These are phyloP conservation scores for Macrosiphum euphorbiae DNA, from an alignment of 2,888 invertebrate species.

Conservation along the genomic window DNA sequence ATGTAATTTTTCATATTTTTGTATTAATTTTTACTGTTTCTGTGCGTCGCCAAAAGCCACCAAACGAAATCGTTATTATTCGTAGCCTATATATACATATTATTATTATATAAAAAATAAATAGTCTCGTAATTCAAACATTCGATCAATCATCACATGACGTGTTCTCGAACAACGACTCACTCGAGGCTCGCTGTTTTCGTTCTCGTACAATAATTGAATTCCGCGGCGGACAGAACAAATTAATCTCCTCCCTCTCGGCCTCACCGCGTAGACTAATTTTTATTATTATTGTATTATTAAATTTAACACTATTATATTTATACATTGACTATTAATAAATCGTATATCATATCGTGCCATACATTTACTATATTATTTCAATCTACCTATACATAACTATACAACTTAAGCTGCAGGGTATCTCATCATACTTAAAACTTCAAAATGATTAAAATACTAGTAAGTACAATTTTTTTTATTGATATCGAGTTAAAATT, in stretches of 20 bases:
- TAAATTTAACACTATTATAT: slow-evolving; percentile 14
- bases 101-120: background rate
- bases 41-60: background rate
- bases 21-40: background rate
- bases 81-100: background rate
- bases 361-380: background rate
- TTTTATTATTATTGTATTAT: slow-evolving; percentile 24
- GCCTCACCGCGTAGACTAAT: background rate
- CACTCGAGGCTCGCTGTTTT: background rate
- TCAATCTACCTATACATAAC: background rate
- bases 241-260: background rate
- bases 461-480: too few relatives aligned
- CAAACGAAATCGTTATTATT: background rate
- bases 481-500: too few relatives aligned
- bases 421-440: too few relatives aligned
- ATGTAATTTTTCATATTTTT: slow-evolving; percentile 9
- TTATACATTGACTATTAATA: background rate
- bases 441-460: too few relatives aligned
- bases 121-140: background rate
- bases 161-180: background rate
- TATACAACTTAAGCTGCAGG: too few relatives aligned
- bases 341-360: slow-evolving; percentile 17
- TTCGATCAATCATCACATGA: too few relatives aligned
- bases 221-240: background rate
- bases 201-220: background rate